phyloP scores from a whole-genome alignment of 1,140 invertebrate genomes.

The Scylla paramamosain region DNA sequence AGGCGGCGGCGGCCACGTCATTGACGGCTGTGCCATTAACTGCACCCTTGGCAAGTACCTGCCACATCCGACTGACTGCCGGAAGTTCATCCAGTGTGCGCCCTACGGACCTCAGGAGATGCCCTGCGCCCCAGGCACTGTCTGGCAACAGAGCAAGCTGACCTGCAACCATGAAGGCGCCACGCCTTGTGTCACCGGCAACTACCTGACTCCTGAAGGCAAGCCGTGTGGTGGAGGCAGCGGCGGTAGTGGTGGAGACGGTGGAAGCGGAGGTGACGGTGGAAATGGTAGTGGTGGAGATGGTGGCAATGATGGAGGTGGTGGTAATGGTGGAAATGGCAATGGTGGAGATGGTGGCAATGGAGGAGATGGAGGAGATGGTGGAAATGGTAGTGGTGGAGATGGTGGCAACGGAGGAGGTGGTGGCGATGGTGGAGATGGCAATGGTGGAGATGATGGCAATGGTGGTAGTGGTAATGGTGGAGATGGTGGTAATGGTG shows the following conservation, averaged over 20 bases:
- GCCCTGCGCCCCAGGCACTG: not conserved
- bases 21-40: slow-evolving; percentile 61
- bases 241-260: not conserved
- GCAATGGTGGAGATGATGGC: not conserved
- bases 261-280: not conserved
- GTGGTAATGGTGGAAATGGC: not conserved
- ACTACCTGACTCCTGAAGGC: slow-evolving; percentile 27
- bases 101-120: slow-evolving; percentile 51
- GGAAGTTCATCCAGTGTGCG: slow-evolving; percentile 67
- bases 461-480: not conserved
- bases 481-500: slow-evolving; percentile 12
- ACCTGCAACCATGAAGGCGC: not conserved
- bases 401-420: not conserved
- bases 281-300: slow-evolving; percentile 27
- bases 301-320: not conserved
- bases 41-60: slow-evolving; percentile 52
- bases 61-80: slow-evolving; percentile 58
- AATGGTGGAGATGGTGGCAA: not conserved
- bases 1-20: slow-evolving; percentile 44
- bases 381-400: not conserved
- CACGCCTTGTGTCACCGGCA: slow-evolving; percentile 29
- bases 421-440: not conserved
- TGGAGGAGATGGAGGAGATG: not conserved
- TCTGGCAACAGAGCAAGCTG: not conserved
- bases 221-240: slow-evolving; percentile 29